A percentile compares a stretch with the other conserved stretches of the same genome.
Conservation (phyloP, 2,888 invertebrate species). For the Tyria jacobaeae region DNA sequence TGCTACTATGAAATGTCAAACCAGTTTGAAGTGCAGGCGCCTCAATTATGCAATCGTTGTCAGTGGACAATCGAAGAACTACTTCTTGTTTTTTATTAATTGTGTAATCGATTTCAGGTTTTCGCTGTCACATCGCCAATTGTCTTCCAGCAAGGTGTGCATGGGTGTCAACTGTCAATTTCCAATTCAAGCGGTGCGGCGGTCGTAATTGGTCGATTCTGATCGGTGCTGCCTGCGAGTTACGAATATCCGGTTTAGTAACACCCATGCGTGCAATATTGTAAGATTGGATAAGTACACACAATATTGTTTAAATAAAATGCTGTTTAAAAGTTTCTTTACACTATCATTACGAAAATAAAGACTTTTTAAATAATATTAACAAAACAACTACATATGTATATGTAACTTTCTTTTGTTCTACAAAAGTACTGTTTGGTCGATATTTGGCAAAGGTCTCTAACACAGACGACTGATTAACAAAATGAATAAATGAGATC, state of each 20-base stretch:
- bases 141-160: constrained; percentile 41
- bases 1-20: constrained; percentile 74
- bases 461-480: constrained; percentile 43
- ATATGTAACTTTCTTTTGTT: constrained; percentile 13
- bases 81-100: constrained; percentile 56
- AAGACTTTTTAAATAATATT: background rate
- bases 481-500: constrained; percentile 67
- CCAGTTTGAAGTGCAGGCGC: constrained; percentile 73
- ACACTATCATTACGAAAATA: background rate
- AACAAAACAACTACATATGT: background rate
- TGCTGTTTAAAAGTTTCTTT: background rate
- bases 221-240: constrained; percentile 40
- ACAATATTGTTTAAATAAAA: background rate
- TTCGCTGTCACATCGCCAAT: constrained; percentile 45
- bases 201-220: constrained; percentile 44
- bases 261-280: constrained; percentile 39
- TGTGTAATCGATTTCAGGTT: constrained; percentile 64
- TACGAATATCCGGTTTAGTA: constrained; percentile 34
- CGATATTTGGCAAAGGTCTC: constrained; percentile 35
- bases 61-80: constrained; percentile 63
- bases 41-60: constrained; percentile 73
- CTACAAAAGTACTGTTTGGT: constrained; percentile 23
- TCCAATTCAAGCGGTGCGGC: constrained; percentile 43
- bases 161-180: constrained; percentile 29
- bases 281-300: constrained; percentile 32